Evolutionary conservation across 2,113 vertebrate genomes (phyloP).

Genomic region (Lepisosteus osseus): DNA sequence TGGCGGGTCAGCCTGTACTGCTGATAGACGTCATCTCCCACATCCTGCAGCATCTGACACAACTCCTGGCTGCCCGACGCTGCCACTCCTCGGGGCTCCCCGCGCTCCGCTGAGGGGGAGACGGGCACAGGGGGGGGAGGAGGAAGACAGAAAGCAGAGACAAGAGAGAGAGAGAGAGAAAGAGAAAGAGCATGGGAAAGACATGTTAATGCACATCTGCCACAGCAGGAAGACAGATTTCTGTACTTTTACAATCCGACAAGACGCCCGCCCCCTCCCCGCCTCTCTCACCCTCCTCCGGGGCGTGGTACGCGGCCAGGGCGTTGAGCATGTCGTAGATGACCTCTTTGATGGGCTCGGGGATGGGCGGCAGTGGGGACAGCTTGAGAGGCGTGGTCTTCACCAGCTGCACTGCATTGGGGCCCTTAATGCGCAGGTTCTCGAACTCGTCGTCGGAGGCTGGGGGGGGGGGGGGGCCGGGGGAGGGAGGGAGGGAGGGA

Average conservation of each 20-base stretch:
- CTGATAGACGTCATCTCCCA: constrained; percentile 89
- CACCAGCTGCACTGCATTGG: constrained; percentile 87
- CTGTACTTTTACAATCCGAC: background rate
- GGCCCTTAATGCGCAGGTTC: constrained; percentile 89
- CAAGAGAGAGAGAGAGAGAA: too few species aligned
- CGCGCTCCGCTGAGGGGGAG: constrained; percentile 67
- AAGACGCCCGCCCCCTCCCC: background rate
- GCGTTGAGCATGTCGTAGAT: constrained; percentile 94
- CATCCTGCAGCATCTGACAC: constrained; percentile 86
- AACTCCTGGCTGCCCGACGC: constrained; percentile 79
- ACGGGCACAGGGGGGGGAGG: background rate
- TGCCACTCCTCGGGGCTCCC: constrained; percentile 68
- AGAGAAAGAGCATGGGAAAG: background rate
- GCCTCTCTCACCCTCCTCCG: constrained; percentile 77
- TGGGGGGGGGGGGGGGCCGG: constrained; percentile 43
- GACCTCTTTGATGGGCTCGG: constrained; percentile 88
- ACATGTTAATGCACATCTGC: background rate
- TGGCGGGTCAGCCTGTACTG: constrained; percentile 87
- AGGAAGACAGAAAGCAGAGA: too few species aligned
- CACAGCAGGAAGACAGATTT: too few species aligned
- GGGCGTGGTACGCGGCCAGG: constrained; percentile 88
- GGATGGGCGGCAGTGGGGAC: constrained; percentile 81
- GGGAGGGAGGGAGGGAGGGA: background rate
- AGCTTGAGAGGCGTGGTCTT: constrained; percentile 90
- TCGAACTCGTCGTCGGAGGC: constrained; percentile 93